Evolutionary conservation across 23 tunicate genomes (phyloP), one percentile per base, ranked within the genome.

Genomic region (Aplidium turbinatum): DNA sequence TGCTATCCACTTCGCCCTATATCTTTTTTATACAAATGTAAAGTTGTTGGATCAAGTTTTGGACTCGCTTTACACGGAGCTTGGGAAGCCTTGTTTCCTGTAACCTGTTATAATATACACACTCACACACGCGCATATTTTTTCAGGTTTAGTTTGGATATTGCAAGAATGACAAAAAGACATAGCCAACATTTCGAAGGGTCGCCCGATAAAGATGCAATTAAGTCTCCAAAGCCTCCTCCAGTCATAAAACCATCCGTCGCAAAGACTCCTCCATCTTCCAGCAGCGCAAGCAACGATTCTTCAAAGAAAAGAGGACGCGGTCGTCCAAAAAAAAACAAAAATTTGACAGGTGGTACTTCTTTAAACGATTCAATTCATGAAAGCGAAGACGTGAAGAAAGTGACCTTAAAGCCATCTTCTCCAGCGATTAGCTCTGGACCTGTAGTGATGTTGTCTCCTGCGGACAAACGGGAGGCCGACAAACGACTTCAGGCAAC

Each of bases 131-230:
- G 0, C 11, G 0, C 2, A 16, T 22, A 38, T 54, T 7, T 20
- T 40, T 51, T 19, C 77, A 89, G 96, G 36, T 82, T 39, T 54
- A 66, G 76, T 38, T 75, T 89, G 64, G 96, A 89, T 55, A 89
- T 89, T 34, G 96, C 96, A 3, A 58, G 82, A 9, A 40, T 89
- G 19, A 82, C 89, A 6, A 89, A 89, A 58, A 76, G 89, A n/a
- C 78, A 73, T 45, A n/a, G n/a, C n/a, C n/a, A n/a, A n/a, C n/a
- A 73, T 33, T 73, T 53, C 3, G 68, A 78, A n/a, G 35, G 73
- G 4, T 29, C 82, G 2, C 56, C 64, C 6, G 96, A 76, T 76
- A 82, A 77, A 31, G 83, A 70, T 39, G 31, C 33, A 5, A 48
- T 36, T 1, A n/a, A n/a, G n/a, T n/a, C n/a, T n/a, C n/a, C n/a